Base-by-base conservation (phyloP, 1,140 invertebrate genomes). In the Lerema accius region DNA sequence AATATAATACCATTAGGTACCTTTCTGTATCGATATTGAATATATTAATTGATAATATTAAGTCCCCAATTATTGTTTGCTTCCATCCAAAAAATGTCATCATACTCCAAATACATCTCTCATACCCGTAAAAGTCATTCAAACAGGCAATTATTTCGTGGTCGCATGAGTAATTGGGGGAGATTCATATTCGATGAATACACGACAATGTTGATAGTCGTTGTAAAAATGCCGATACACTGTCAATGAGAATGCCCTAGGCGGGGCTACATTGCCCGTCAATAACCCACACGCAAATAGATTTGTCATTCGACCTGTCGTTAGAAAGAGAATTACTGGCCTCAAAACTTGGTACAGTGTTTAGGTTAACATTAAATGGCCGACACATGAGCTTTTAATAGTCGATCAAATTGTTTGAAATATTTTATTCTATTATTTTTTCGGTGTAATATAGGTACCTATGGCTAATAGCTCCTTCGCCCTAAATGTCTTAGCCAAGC, bases 231-330 rank as follows among this genome's bases (percentile, higher is more conserved):
- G 43, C 23, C 67, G 64, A 74, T 77, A 73, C 66, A 68, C 66
- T 70, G 73, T 74, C 26, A 66, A 70, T 67, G 62, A 61, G 43
- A 46, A 15, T 16, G 46, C 23, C 45, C 14, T 42, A 62, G 65
- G 39, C 23, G 37, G 42, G 13, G 46, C 5, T 37, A 61, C 48
- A 61, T 53, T 40, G 50, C 19, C 49, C 60, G 42, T 56, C 70
- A 73, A 76, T 78, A 78, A 76, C 49, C 19, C 19, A 67, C 75
- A 76, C 65, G 71, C 67, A 63, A 76, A 48, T 62, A 69, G 71
- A 65, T 63, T 63, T 40, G 42, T 58, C 63, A 70, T 65, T 69
- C 63, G 58, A 51, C 40, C 49, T 49, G 63, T 63, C 49, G 64
- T 66, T 76, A 71, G 50, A 73, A 63, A 60, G 67, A 65, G 53